These are phyloP conservation scores for human (Homo sapiens) DNA, from an alignment of 2,113 vertebrate genomes.

Conservation along the genomic window GRCh38 chr2:19686501-19687000, in stretches of 20 bases:
- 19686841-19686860: neutral
- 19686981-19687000: neutral
- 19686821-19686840: neutral
- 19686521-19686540: neutral
- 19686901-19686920: neutral
- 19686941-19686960: neutral
- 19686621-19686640: neutral
- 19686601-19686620: rapidly evolving
- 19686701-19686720: neutral
- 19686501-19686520: neutral
- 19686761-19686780: neutral
- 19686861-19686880: neutral
- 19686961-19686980: neutral
- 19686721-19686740: neutral
- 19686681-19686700: neutral
- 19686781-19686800: neutral
- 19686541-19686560: neutral
- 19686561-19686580: neutral
- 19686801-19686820: neutral
- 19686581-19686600: neutral
- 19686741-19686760: neutral
- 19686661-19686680: neutral
- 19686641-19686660: neutral
- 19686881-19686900: too few species aligned
- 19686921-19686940: neutral